Base-by-base conservation (phyloP, 2,113 vertebrate species). In the Rhea pennata region DNA sequence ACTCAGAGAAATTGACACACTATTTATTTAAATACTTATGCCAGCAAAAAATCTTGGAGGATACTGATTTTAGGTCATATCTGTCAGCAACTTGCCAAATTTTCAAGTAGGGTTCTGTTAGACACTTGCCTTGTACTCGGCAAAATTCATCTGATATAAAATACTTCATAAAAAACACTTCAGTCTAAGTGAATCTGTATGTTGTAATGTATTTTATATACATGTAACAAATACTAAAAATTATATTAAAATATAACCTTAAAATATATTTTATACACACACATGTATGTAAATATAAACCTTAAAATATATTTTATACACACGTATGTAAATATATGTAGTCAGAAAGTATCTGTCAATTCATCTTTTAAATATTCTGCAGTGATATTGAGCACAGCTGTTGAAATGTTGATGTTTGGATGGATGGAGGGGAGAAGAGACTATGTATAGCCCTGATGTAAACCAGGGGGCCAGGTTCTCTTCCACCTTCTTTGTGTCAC, bases 311-410 rank as follows among this genome's bases (percentile, higher is more conserved):
- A 58, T 58, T 58, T 58, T 59, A 33, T 33, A 82, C 8, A 79
- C 58, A 33, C 42, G 33, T 7, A 3, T 39, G 5, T 53, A 2
- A 48, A 1, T 39, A 2, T 50, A 0, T 19, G 5, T 31, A 64
- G 39, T 69, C 42, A 90, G 72, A 86, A 86, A 24, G 7, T 16
- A 33, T 64, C 44, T 19, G 4, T n/a, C 54, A 15, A 33, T 92
- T 93, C 8, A 50, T 77, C 51, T 77, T 33, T 76, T 91, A 94
- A 87, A 40, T 24, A 15, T 54, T 81, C 7, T 54, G 53, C 78
- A 87, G 77, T 58, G 36, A 22, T 73, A 54, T 39, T 54, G 12
- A 56, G n/a, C 9, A n/a, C 23, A 78, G 23, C 19, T 23, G 7
- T 27, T 74, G 42, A 92, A 78, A 36, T 11, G 42, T 24, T 24